Conservation (phyloP, 2,888 invertebrate species). For the Itoplectis maculator region DNA sequence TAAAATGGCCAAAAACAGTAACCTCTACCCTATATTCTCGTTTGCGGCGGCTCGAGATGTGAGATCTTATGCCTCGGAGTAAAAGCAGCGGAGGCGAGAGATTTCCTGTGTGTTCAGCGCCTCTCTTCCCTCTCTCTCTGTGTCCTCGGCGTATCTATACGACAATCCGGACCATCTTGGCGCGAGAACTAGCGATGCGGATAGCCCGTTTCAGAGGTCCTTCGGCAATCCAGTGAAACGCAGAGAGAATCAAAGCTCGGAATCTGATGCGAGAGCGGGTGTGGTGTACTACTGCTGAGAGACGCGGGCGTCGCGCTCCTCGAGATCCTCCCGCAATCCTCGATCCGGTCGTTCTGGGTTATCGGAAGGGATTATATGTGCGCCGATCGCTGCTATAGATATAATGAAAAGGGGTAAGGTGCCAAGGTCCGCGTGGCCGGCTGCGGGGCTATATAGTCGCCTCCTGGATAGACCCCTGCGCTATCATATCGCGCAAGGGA, state of each 20-base stretch:
- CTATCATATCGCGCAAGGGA: neutral
- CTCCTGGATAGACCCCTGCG: neutral
- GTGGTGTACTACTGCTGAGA: neutral
- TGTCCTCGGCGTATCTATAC: constrained; percentile 27
- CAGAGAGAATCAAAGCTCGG: constrained; percentile 23
- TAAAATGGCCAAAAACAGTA: constrained; percentile 6
- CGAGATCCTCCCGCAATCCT: constrained; percentile 46
- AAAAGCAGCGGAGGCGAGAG: constrained; percentile 36
- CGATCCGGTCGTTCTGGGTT: constrained; percentile 54
- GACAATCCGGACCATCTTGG: constrained; percentile 47
- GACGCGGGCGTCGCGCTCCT: neutral
- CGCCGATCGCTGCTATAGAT: constrained; percentile 36
- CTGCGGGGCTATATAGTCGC: neutral
- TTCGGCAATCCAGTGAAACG: neutral
- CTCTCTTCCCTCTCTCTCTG: constrained; percentile 37
- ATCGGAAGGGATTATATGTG: constrained; percentile 56
- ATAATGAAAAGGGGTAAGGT: constrained; percentile 15
- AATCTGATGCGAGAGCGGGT: constrained; percentile 23
- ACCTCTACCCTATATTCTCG: no score
- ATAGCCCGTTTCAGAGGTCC: constrained; percentile 30
- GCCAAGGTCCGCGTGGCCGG: constrained; percentile 3
- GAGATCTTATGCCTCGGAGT: constrained; percentile 32
- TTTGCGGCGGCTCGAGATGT: no score
- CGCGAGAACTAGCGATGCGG: constrained; percentile 47
- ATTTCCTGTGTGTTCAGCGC: constrained; percentile 24